Base-by-base conservation (phyloP, 2,797 vertebrate species). In the Eremophila alpestris region DNA sequence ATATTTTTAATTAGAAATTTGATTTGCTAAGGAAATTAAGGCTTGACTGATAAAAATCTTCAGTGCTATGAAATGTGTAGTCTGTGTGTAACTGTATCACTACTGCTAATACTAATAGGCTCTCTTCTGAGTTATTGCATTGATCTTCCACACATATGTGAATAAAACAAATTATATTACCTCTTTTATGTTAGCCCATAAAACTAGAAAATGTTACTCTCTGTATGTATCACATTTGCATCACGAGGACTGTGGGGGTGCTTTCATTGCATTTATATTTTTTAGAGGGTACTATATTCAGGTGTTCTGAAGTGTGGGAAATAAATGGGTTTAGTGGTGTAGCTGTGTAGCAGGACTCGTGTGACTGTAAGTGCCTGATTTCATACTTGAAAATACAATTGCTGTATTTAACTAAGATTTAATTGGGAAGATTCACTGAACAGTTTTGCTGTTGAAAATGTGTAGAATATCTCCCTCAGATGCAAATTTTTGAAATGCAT, bases 161-260 rank as follows among this genome's bases (percentile, higher is more conserved):
- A 96, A 93, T 95, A 95, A 95, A 91, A 46, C 90, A 94, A 95
- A 96, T 96, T 91, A 88, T 85, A 87, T 94, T 91, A 92, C 79
- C 82, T 91, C 58, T 85, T 93, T 95, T 93, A 96, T 87, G 76
- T 95, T 78, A 87, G 71, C 87, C 56, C 76, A 59, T 95, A 93
- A 96, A 96, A 59, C 65, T 79, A 56, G 90, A 93, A 92, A 94
- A 95, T 77, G 81, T 94, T 96, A 93, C 93, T 85, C 83, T 94
- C 74, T 90, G 36, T 87, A 16, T 87, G 64, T 92, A 77, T 77
- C 68, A 30, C 78, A 80, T 90, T 95, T 92, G 90, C 89, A 75
- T 92, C 81, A 62, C 2, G 8, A 90, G 71, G 68, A 79, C 77
- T 87, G 9, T 41, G n/a, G 71, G 18, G 40, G 34, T 74, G 68